Evolutionary conservation across 2,797 vertebrate genomes (phyloP).

Genomic region (Fratercula arctica): DNA sequence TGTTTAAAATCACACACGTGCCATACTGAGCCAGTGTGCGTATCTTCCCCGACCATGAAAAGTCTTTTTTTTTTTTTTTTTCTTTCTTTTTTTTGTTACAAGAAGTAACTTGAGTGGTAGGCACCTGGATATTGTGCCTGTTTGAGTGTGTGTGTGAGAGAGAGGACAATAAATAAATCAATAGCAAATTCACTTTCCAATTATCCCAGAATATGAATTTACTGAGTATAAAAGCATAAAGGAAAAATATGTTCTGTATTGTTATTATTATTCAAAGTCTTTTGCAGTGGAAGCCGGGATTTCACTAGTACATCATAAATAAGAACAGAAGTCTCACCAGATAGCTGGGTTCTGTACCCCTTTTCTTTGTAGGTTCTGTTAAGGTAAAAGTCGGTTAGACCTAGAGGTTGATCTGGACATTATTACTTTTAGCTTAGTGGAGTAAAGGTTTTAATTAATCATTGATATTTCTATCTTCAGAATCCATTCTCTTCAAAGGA

Average conservation of each 20-base stretch:
- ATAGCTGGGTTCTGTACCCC: background rate
- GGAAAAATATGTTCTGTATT: background rate
- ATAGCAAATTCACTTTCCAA: background rate
- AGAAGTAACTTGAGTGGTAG: background rate
- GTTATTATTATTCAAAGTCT: background rate
- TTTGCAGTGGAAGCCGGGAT: background rate
- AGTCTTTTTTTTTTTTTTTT: background rate
- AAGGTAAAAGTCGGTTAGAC: background rate
- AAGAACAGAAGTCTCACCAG: background rate
- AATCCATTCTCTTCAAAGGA: constrained; percentile 29
- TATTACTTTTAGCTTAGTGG: background rate
- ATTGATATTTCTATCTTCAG: background rate
- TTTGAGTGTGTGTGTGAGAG: background rate
- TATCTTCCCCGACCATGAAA: background rate
- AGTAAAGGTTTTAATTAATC: background rate
- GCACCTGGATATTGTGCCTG: background rate
- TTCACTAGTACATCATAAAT: background rate
- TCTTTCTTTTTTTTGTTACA: background rate
- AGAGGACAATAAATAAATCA: background rate
- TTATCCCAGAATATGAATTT: constrained; percentile 3
- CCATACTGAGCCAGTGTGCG: background rate
- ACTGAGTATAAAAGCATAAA: background rate
- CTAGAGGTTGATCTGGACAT: background rate
- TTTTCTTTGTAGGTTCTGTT: background rate
- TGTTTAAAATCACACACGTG: background rate